A percentile compares a stretch with the other conserved stretches of the same genome.
These are phyloP conservation scores for Sebastes steindachneri DNA, from an alignment of 2,797 vertebrate species.

Conservation along the genomic window DNA sequence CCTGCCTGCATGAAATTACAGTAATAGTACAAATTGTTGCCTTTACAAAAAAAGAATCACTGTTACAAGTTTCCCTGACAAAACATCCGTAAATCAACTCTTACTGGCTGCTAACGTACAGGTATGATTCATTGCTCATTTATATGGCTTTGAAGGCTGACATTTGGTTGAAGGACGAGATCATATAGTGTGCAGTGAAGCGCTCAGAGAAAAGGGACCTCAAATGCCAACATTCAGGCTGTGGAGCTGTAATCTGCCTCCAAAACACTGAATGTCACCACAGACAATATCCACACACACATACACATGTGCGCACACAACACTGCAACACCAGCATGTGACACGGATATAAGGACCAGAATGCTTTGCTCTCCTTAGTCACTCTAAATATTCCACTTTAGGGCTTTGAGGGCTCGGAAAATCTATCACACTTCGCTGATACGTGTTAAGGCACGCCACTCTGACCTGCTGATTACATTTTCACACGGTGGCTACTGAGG, in stretches of 20 bases:
- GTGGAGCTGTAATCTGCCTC: slow-evolving; percentile 45
- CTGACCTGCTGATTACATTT: slow-evolving; percentile 42
- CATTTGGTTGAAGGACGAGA: slow-evolving; percentile 59
- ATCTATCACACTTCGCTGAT: slow-evolving; percentile 3
- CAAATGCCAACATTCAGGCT: slow-evolving; percentile 51
- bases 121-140: slow-evolving; percentile 38
- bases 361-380: slow-evolving; percentile 42
- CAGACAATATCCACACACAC: slow-evolving; percentile 2
- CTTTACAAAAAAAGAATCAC: neutral
- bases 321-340: slow-evolving; percentile 41
- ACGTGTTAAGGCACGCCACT: slow-evolving; percentile 12
- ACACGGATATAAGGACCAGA: slow-evolving; percentile 39
- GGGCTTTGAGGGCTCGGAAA: slow-evolving; percentile 26
- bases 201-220: slow-evolving; percentile 37
- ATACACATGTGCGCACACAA: neutral
- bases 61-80: neutral
- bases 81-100: slow-evolving; percentile 31
- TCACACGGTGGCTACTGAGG: slow-evolving; percentile 4
- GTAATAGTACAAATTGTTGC: neutral
- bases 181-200: slow-evolving; percentile 25
- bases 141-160: slow-evolving; percentile 41
- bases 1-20: neutral
- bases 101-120: neutral
- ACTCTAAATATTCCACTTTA: slow-evolving; percentile 49
- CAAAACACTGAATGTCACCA: slow-evolving; percentile 42